Evolutionary conservation across 37 sponge, comb jelly and placozoan species (phyloP), one percentile per base, ranked within the genome.

Genomic region (Chondrosia reniformis): DNA sequence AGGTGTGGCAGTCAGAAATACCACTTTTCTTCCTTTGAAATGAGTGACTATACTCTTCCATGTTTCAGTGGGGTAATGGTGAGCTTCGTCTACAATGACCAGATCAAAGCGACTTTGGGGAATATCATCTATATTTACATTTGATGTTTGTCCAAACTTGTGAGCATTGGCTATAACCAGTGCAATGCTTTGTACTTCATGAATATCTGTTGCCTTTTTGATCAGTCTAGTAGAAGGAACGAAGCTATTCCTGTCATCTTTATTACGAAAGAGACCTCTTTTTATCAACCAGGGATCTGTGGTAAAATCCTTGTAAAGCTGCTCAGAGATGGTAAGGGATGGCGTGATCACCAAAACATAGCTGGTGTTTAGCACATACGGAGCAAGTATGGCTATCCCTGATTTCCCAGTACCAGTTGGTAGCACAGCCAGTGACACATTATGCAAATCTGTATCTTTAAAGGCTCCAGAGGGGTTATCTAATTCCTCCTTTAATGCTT

Each of bases 61-160:
- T 17, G 80, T 39, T 37, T 34, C 31, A 46, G 80, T 67, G 33
- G 80, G 80, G 63, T 79, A 79, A 40, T 79, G 80, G 46, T 79
- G 80, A 30, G 67, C 80, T 64, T 79, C 80, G 32, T 79, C 80
- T 10, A 79, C 65, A 43, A 79, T 79, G 43, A 79, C 80, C 42
- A 79, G 67, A 30, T 8, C 41, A 41, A 32, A 58, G 30, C 38
- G 10, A 5, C 63, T 46, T 10, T 12, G 41, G 6, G 45, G 55
- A 64, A 79, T 63, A 5, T 66, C 37, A 5, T 32, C 67, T 17
- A 66, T 8, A 8, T 66, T 17, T 19, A 66, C 67, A 19, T 66
- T 66, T 3, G 67, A 66, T 40, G 33, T 41, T 4, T 31, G 46
- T 2, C 46, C 38, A 38, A 52, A 63, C 45, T 74, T 74, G 9